Evolutionary conservation across 2,797 vertebrate genomes (phyloP).

Genomic region (Cygnus olor): DNA sequence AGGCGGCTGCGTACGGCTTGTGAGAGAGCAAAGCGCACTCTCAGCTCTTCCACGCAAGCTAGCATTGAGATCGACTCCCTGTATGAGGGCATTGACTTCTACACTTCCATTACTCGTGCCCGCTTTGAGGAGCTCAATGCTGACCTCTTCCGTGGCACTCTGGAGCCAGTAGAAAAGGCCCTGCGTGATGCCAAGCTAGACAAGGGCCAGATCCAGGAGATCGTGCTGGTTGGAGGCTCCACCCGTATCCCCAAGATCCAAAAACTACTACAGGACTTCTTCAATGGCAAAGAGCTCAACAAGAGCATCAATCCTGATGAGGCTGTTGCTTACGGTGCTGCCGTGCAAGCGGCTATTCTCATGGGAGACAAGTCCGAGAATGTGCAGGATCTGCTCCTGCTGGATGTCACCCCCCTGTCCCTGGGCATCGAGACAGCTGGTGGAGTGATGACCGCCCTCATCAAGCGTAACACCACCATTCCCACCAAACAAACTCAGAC

Average conservation of each 20-base stretch:
- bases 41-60: slow-evolving; percentile 91
- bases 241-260: slow-evolving; percentile 95
- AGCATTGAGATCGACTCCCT: slow-evolving; percentile 91
- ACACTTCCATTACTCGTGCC: slow-evolving; percentile 92
- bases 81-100: slow-evolving; percentile 92
- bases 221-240: slow-evolving; percentile 91
- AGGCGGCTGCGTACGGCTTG: slow-evolving; percentile 91
- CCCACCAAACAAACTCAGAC: slow-evolving; percentile 92
- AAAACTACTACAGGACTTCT: slow-evolving; percentile 91
- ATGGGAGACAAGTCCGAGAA: slow-evolving; percentile 94
- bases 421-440: slow-evolving; percentile 92
- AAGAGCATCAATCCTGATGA: slow-evolving; percentile 95
- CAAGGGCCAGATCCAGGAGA: slow-evolving; percentile 89
- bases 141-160: slow-evolving; percentile 90
- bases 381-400: slow-evolving; percentile 90
- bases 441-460: slow-evolving; percentile 91
- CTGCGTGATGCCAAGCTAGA: slow-evolving; percentile 90
- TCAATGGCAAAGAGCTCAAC: slow-evolving; percentile 92
- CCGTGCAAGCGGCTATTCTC: slow-evolving; percentile 91
- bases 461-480: slow-evolving; percentile 94
- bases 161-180: slow-evolving; percentile 91
- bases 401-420: slow-evolving; percentile 90
- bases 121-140: slow-evolving; percentile 93
- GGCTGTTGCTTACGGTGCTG: slow-evolving; percentile 91
- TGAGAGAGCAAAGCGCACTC: slow-evolving; percentile 90